Conservation (phyloP, 1,140 invertebrate species). For the Calliopsis andreniformis region DNA sequence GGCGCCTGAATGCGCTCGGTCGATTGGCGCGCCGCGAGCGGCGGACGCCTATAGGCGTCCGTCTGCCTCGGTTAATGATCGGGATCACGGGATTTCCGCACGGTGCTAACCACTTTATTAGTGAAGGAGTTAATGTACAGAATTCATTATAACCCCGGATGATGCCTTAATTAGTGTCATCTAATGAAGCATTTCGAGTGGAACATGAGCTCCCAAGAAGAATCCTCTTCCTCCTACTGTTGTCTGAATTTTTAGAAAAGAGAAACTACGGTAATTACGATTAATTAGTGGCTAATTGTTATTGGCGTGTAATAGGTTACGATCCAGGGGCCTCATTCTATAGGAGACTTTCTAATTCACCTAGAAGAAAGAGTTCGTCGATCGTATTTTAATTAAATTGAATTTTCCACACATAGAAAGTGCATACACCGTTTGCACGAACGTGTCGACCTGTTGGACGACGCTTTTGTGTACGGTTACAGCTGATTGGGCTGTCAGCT, state of each 20-base stretch:
- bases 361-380: not conserved
- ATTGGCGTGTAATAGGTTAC: not conserved
- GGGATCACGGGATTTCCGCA: conserved; percentile 1
- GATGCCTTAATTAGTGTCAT: not conserved
- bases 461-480: conserved; percentile 65
- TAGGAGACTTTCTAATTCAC: not conserved
- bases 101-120: too few relatives aligned
- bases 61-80: not conserved
- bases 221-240: not conserved
- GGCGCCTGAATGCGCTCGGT: not conserved
- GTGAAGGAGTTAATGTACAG: too few relatives aligned
- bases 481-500: conserved; percentile 68
- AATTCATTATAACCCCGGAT: not conserved
- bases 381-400: too few relatives aligned
- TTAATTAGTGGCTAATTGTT: conserved; percentile 2
- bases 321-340: not conserved
- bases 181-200: not conserved
- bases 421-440: not conserved
- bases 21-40: not conserved
- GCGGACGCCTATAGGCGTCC: conserved; percentile 3
- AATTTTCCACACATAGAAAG: conserved; percentile 10
- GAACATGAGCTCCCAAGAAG: not conserved
- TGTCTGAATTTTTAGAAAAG: not conserved
- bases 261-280: conserved; percentile 8
- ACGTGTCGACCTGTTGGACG: conserved; percentile 72